These are phyloP conservation scores for Drosophila equinoxialis DNA, from an alignment of 1,140 invertebrate genomes.

Conservation along the genomic window DNA sequence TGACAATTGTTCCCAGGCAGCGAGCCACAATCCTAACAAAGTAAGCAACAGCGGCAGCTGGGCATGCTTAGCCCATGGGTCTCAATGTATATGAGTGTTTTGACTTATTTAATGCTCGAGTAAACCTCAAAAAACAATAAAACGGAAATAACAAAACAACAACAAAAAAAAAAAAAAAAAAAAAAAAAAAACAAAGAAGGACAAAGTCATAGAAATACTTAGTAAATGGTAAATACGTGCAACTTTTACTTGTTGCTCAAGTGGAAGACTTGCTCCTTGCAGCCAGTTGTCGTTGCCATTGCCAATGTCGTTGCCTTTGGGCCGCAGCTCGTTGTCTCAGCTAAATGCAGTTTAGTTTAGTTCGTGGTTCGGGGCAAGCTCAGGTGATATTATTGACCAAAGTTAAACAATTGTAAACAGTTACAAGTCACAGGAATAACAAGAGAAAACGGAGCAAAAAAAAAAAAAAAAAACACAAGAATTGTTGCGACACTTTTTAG, in stretches of 20 bases:
- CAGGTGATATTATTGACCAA: slow-evolving; percentile 76
- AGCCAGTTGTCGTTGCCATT: slow-evolving; percentile 17
- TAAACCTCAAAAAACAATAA: slow-evolving; percentile 61
- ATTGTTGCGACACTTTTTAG: slow-evolving; percentile 63
- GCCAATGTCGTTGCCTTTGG: slow-evolving; percentile 31
- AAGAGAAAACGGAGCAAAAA: neutral
- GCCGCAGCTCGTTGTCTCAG: slow-evolving; percentile 13
- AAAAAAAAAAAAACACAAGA: neutral
- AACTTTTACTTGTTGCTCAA: slow-evolving; percentile 68
- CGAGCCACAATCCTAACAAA: slow-evolving; percentile 22
- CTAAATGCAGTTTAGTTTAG: slow-evolving; percentile 65
- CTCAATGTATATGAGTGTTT: slow-evolving; percentile 45
- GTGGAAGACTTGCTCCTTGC: slow-evolving; percentile 14
- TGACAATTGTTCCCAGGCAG: slow-evolving; percentile 70
- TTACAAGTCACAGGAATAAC: slow-evolving; percentile 66
- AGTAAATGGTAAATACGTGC: slow-evolving; percentile 74
- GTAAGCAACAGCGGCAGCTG: slow-evolving; percentile 12
- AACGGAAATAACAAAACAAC: slow-evolving; percentile 26
- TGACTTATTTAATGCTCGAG: slow-evolving; percentile 77
- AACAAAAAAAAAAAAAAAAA: slow-evolving; percentile 25
- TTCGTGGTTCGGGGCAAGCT: slow-evolving; percentile 40
- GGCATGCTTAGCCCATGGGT: slow-evolving; percentile 10
- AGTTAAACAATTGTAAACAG: slow-evolving; percentile 72
- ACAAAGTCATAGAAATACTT: slow-evolving; percentile 74
- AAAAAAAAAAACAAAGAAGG: slow-evolving; percentile 58